phyloP scores from a whole-genome alignment of 1,140 invertebrate species.

The Thalassaphorura encarpata region DNA sequence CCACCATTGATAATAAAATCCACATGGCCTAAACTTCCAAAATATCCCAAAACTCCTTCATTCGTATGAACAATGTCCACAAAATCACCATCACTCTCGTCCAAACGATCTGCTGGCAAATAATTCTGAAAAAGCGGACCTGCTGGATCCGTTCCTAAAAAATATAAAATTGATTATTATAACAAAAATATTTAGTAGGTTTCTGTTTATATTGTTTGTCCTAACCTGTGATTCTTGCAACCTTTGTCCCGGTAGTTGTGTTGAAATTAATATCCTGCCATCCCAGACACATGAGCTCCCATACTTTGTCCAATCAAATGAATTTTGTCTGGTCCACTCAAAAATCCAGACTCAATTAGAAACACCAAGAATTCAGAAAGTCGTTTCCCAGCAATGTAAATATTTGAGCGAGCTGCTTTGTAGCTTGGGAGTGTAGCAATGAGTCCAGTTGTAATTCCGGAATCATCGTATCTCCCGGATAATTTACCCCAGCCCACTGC shows the following conservation, averaged over 20 bases:
- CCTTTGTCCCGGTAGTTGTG: too few species aligned
- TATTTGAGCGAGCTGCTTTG: not conserved
- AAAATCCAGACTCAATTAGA: not conserved
- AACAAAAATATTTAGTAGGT: not conserved
- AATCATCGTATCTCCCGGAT: not conserved
- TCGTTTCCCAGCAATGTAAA: not conserved
- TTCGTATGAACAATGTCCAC: constrained; percentile 6
- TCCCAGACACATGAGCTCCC: not conserved
- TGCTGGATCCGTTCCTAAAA: not conserved
- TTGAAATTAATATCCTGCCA: not conserved
- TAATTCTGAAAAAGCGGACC: not conserved
- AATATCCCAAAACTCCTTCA: not conserved
- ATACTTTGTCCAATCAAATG: constrained; percentile 3
- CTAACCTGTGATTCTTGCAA: not conserved
- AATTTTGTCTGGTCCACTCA: not conserved
- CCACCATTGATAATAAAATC: constrained; percentile 1
- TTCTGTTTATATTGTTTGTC: not conserved
- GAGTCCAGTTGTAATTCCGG: not conserved
- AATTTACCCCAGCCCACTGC: not conserved
- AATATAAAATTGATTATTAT: not conserved
- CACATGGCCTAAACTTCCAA: not conserved
- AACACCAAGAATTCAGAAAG: not conserved
- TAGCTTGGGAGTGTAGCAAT: not conserved
- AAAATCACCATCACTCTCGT: not conserved
- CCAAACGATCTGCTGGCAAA: not conserved